Base-by-base conservation (phyloP, 2,113 vertebrate species). In the Menidia beryllina region DNA sequence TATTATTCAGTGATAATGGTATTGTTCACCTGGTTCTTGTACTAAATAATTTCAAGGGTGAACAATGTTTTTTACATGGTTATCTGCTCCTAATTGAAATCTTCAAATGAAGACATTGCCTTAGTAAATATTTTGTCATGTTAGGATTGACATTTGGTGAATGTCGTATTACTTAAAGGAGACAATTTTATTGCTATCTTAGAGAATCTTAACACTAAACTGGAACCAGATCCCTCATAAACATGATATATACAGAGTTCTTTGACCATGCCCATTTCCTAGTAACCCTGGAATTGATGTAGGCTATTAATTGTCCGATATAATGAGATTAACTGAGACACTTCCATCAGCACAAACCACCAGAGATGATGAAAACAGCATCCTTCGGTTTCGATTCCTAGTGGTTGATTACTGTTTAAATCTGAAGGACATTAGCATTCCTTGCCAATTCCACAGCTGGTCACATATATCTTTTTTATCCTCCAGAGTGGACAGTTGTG, bases 341-440 rank as follows among this genome's bases (percentile, higher is more conserved):
- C 11, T 30, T 56, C 41, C 53, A 20, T 83, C 56, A 74, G 11
- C 57, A 64, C 41, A 68, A 64, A 65, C 41, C 60, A 67, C 21
- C 69, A 49, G 57, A 36, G 47, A n/a, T 2, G 7, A 8, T 54
- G 73, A 86, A 21, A 60, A 38, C 82, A 75, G 77, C 34, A 45
- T 65, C 52, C 84, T n/a, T 65, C 17, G 68, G 56, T 68, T 58
- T 72, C 61, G 82, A 82, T 75, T 81, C 77, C 67, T 60, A 56
- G 71, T 56, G 26, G 43, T 58, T 48, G 47, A 57, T 45, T 67
- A 3, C 27, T 53, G 50, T 64, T 71, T 9, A 2, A 71, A 48
- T 62, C 83, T 78, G 45, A 21, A 43, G 41, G 75, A 54, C 60
- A 80, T 41, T 25, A 60, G 61, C 75, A 68, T 79, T 84, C 26